These are phyloP conservation scores for Eucriotettix oculatus DNA, from an alignment of 2,888 invertebrate genomes.

Conservation along the genomic window DNA sequence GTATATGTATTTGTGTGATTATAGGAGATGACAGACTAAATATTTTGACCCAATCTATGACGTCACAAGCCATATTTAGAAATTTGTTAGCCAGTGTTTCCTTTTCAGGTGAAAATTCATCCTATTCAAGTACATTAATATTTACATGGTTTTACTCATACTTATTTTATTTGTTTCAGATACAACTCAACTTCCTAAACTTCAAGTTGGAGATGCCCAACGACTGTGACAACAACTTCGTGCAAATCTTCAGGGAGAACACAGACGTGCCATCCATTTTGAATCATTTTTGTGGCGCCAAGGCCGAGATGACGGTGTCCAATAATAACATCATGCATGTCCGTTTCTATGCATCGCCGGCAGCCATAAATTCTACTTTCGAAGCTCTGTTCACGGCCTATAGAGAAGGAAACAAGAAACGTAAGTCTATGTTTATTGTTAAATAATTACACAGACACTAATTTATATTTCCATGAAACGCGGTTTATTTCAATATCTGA, in stretches of 20 bases:
- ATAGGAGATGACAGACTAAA: too few species aligned
- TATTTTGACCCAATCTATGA: too few species aligned
- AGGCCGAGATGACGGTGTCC: conserved; percentile 59
- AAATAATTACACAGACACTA: too few species aligned
- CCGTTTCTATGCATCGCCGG: conserved; percentile 50
- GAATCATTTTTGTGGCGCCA: conserved; percentile 70
- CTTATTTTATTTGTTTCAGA: conserved; percentile 27
- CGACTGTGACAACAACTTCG: conserved; percentile 60
- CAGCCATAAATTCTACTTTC: conserved; percentile 45
- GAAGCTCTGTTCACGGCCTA: conserved; percentile 59
- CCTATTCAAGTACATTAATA: too few species aligned
- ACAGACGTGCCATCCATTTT: conserved; percentile 42
- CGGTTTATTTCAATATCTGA: too few species aligned
- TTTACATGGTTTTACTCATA: too few species aligned
- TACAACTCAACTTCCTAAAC: conserved; percentile 46
- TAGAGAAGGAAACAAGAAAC: conserved; percentile 37
- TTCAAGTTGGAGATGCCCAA: conserved; percentile 55
- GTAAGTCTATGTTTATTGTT: conserved; percentile 19
- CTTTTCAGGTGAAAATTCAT: too few species aligned
- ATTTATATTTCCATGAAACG: too few species aligned
- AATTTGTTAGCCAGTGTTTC: too few species aligned
- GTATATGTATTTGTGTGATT: too few species aligned
- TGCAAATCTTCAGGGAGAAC: conserved; percentile 50
- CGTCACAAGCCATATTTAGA: too few species aligned
- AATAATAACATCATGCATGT: conserved; percentile 52